These are phyloP conservation scores for Anabas testudineus DNA, from an alignment of 2,797 vertebrate genomes.

Conservation along the genomic window DNA sequence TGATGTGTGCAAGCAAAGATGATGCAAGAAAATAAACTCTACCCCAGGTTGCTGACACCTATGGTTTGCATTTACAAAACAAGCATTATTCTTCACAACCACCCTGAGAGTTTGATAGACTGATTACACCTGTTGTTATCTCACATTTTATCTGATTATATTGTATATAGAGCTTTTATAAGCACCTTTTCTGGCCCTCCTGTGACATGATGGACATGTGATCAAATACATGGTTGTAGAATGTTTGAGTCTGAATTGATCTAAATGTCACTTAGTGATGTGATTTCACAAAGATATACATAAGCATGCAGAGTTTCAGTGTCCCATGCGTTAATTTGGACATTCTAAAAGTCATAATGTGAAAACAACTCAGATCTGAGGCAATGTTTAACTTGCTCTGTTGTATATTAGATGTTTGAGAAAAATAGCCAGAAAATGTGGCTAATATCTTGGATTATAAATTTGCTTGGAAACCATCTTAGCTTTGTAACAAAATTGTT, in stretches of 20 bases:
- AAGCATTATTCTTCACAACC: constrained; percentile 34
- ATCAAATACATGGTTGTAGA: neutral
- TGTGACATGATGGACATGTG: neutral
- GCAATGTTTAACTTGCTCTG: too few species aligned
- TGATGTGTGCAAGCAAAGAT: constrained; percentile 86
- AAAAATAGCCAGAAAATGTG: constrained; percentile 5
- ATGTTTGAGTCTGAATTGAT: constrained; percentile 25
- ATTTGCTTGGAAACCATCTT: neutral
- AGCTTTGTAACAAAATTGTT: neutral
- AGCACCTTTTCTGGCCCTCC: constrained; percentile 14
- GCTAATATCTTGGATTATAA: neutral
- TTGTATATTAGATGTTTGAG: neutral
- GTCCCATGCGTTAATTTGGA: constrained; percentile 1
- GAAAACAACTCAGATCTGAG: constrained; percentile 28
- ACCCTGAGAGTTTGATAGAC: constrained; percentile 68
- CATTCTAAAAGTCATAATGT: constrained; percentile 28
- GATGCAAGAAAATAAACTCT: constrained; percentile 82
- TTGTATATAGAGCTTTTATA: constrained; percentile 4
- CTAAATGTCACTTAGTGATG: constrained; percentile 20
- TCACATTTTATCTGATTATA: constrained; percentile 15
- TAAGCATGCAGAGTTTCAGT: constrained; percentile 32
- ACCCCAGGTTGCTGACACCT: constrained; percentile 41
- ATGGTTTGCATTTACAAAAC: constrained; percentile 50
- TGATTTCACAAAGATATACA: constrained; percentile 34
- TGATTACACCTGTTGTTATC: constrained; percentile 26